Evolutionary conservation across 2,113 vertebrate genomes (phyloP).

Genomic region (Hylia prasina): DNA sequence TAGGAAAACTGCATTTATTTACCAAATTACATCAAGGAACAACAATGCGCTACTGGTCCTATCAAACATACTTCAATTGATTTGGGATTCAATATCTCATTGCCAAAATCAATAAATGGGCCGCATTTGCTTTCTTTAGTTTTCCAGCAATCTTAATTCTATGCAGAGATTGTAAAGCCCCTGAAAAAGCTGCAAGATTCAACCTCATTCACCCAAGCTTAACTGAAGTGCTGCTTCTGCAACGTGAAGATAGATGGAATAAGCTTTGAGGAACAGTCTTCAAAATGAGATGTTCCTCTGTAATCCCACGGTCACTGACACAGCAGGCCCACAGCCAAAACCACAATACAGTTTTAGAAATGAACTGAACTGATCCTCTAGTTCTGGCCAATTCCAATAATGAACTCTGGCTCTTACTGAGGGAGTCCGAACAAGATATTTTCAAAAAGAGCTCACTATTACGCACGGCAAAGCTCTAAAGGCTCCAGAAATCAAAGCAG

Average conservation of each 20-base stretch:
- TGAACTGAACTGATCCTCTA: not conserved
- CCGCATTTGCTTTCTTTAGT: not conserved
- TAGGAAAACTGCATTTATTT: not conserved
- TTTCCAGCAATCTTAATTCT: not conserved
- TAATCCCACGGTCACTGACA: not conserved
- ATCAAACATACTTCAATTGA: not conserved
- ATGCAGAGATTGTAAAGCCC: not conserved
- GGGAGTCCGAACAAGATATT: not conserved
- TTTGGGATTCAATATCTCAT: not conserved
- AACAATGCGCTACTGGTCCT: not conserved
- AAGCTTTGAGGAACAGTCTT: not conserved
- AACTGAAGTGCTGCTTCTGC: not conserved
- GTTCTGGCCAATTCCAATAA: not conserved
- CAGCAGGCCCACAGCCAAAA: not conserved
- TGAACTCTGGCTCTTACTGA: not conserved
- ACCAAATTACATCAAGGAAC: not conserved
- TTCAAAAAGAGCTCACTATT: not conserved
- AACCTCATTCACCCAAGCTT: rapidly evolving
- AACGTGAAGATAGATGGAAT: not conserved
- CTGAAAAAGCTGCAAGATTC: not conserved
- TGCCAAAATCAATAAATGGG: not conserved
- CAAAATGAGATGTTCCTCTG: not conserved
- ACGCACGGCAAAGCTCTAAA: not conserved
- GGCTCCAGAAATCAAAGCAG: not conserved
- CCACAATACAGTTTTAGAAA: not conserved